phyloP scores from a whole-genome alignment of 2,888 invertebrate genomes.

The Eubasilissa splendida region DNA sequence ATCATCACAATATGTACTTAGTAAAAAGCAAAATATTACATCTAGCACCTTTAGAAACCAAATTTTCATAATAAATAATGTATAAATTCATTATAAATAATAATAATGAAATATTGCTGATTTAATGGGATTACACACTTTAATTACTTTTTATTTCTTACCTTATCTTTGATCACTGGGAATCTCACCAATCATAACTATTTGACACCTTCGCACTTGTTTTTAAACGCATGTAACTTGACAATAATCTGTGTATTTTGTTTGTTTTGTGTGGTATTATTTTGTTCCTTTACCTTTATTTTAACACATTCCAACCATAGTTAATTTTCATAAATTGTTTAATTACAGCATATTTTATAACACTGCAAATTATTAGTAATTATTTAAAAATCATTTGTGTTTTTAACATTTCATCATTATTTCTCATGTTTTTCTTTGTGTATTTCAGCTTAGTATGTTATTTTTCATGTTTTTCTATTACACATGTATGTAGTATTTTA shows the following conservation, averaged over 20 bases:
- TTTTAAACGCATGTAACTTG: constrained; percentile 12
- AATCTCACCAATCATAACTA: not conserved
- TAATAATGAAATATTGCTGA: not conserved
- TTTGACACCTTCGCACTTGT: constrained; percentile 4
- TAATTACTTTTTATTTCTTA: not conserved
- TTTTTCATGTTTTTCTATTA: not conserved
- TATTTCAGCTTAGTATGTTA: not conserved
- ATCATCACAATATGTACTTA: too few relatives aligned
- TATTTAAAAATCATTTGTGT: not conserved
- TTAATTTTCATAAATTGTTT: constrained; percentile 1
- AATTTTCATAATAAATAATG: too few relatives aligned
- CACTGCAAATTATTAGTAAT: not conserved
- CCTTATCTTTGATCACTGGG: not conserved
- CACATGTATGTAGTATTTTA: not conserved
- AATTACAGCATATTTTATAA: not conserved
- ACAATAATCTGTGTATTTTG: constrained; percentile 1
- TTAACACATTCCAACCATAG: constrained; percentile 15
- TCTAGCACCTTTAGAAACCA: too few relatives aligned
- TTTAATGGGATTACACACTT: not conserved
- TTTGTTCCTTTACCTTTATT: constrained; percentile 17
- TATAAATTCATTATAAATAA: too few relatives aligned
- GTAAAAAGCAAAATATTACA: too few relatives aligned
- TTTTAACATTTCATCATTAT: not conserved
- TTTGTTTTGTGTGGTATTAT: constrained; percentile 32
- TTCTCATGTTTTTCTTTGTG: not conserved